Evolutionary conservation across 92 coral and sea anemone species (phyloP).

Genomic region (Meandrina meandrites): DNA sequence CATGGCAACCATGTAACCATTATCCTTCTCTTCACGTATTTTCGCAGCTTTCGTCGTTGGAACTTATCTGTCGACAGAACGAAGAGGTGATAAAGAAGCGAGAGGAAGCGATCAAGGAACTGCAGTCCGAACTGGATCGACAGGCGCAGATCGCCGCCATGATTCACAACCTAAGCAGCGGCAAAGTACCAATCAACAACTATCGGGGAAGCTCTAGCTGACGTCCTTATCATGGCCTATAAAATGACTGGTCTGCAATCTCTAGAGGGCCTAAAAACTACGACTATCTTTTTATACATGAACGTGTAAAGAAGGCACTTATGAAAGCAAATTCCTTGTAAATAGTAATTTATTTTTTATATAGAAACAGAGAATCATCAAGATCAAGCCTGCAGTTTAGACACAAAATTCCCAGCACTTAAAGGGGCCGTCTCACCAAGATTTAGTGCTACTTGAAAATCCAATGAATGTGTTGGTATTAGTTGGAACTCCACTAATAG

Average conservation of each 20-base stretch:
- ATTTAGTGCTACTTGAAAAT: too few relatives aligned
- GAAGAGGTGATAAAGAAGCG: conserved; percentile 89
- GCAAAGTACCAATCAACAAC: conserved; percentile 49
- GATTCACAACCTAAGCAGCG: conserved; percentile 93
- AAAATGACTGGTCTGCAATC: neutral
- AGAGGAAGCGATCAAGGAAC: conserved; percentile 73
- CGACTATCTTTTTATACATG: neutral
- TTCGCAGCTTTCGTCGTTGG: conserved; percentile 91
- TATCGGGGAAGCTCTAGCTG: conserved; percentile 32
- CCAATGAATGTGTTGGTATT: too few relatives aligned
- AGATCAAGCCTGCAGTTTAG: neutral
- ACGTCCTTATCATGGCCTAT: neutral
- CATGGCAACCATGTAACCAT: too few relatives aligned
- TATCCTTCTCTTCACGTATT: neutral
- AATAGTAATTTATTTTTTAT: conserved; percentile 20
- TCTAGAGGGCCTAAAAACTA: neutral
- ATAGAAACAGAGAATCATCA: neutral
- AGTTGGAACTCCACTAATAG: too few relatives aligned
- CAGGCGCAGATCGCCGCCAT: conserved; percentile 98
- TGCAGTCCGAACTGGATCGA: conserved; percentile 85
- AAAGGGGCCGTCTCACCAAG: too few relatives aligned
- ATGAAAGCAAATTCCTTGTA: neutral
- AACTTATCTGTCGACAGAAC: conserved; percentile 82
- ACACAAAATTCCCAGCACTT: neutral
- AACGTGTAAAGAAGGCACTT: neutral